Percentiles rank a stretch among this genome's conserved stretches.
phyloP scores from a whole-genome alignment of 2,888 invertebrate genomes.

The Leptopterna dolabrata region DNA sequence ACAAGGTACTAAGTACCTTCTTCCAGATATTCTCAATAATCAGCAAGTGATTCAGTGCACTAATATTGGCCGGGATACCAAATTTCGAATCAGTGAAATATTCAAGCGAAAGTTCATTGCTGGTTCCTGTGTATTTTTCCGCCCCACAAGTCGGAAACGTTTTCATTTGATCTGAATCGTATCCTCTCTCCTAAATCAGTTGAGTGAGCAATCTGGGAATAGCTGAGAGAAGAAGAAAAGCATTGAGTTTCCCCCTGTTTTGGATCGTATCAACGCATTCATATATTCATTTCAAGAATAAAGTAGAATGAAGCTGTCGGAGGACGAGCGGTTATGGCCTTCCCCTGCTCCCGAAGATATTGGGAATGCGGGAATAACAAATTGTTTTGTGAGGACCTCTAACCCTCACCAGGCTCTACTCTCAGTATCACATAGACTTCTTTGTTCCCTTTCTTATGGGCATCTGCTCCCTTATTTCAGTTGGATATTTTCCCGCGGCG shows the following conservation, averaged over 20 bases:
- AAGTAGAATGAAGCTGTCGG: neutral
- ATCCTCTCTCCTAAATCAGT: neutral
- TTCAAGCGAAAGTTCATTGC: too few relatives aligned
- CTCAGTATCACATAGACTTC: neutral
- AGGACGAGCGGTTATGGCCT: neutral
- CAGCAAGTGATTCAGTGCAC: too few relatives aligned
- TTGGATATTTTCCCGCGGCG: neutral
- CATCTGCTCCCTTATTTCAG: neutral
- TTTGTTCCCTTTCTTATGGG: conserved; percentile 4
- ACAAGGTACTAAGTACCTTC: too few relatives aligned
- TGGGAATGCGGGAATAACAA: conserved; percentile 41
- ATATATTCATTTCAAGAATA: conserved; percentile 42
- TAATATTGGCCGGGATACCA: too few relatives aligned
- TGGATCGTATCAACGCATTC: conserved; percentile 15
- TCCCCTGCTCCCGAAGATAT: conserved; percentile 4
- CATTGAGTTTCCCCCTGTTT: neutral
- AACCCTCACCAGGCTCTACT: neutral
- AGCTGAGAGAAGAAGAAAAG: neutral
- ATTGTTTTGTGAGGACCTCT: conserved; percentile 27
- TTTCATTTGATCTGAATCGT: neutral
- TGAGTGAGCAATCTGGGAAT: conserved; percentile 3
- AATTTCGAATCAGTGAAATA: too few relatives aligned
- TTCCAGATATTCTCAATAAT: too few relatives aligned
- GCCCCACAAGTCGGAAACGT: neutral
- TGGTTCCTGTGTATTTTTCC: neutral